Base-by-base conservation (phyloP, 2,797 vertebrate species). In the Pipistrellus nathusii region DNA sequence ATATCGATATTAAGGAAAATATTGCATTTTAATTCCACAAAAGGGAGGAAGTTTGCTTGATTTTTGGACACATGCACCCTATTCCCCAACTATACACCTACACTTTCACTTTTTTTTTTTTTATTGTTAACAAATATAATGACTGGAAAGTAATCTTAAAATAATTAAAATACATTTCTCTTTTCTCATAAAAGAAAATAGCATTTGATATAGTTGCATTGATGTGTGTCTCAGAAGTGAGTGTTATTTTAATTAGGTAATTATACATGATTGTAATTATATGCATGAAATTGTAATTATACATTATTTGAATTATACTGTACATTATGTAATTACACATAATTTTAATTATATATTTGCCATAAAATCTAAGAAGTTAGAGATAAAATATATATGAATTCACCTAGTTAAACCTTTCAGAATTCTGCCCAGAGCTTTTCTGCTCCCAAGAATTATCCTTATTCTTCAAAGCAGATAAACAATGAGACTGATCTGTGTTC, bases 241-340 rank as follows among this genome's bases (percentile, higher is more conserved):
- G 87, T 96, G 89, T 93, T 97, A 93, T 96, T 97, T 95, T 97
- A 98, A 97, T 98, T 98, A 97, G 93, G 93, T 94, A 97, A 98
- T 98, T 97, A 96, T 53, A 72, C 69, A 92, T 97, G 97, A 97
- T 96, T 97, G 4, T 96, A 97, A 98, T 98, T 97, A 97, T 92
- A 97, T 72, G 96, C 62, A 94, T 96, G 86, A 66, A 97, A 86
- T 97, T 96, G 9, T 96, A 98, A 98, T 98, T 96, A 97, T 92
- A 96, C 94, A 96, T 96, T 96, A 97, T 97, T 97, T 97, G 93
- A 98, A 97, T 97, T 97, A 96, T 89, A 64, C 73, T 90, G 15
- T 93, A 93, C 66, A 94, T 97, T 96, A 96, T 96, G 57, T 94
- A 98, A 98, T 97, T 97, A 95, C 86, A 93, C 59, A 77, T 96